phyloP scores from a whole-genome alignment of 2,888 invertebrate species.

The Corbicula japonica region DNA sequence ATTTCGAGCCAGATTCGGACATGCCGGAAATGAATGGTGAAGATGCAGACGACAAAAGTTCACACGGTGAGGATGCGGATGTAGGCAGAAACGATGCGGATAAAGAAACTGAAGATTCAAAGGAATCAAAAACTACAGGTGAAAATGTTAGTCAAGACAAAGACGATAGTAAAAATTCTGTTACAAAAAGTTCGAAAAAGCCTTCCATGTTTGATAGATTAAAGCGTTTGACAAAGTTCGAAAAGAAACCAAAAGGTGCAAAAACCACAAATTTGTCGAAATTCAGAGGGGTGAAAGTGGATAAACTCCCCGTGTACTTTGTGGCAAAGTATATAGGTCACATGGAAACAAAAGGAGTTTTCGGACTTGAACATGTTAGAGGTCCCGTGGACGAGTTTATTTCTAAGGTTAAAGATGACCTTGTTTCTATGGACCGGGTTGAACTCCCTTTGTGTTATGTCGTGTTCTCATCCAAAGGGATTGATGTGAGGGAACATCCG shows the following conservation, averaged over 20 bases:
- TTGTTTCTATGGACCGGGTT: conserved; percentile 73
- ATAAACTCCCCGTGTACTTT: conserved; percentile 85
- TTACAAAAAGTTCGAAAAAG: conserved; percentile 56
- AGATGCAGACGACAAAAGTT: conserved; percentile 57
- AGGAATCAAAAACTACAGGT: conserved; percentile 36
- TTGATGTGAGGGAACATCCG: conserved; percentile 81
- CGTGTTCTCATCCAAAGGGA: conserved; percentile 81
- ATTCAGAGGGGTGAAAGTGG: conserved; percentile 79
- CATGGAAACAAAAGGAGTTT: conserved; percentile 80
- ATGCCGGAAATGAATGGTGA: conserved; percentile 57
- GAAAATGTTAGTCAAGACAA: conserved; percentile 42
- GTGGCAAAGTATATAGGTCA: conserved; percentile 85
- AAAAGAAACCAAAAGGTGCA: conserved; percentile 66
- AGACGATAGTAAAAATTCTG: conserved; percentile 46
- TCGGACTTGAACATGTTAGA: conserved; percentile 83
- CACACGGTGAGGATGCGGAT: conserved; percentile 56
- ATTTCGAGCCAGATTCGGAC: conserved; percentile 65
- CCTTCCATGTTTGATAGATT: conserved; percentile 71
- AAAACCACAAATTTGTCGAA: conserved; percentile 67
- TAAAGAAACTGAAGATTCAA: conserved; percentile 38
- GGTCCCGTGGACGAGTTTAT: conserved; percentile 84
- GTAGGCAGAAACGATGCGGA: conserved; percentile 47
- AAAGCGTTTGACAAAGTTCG: conserved; percentile 76
- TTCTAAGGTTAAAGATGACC: conserved; percentile 75
- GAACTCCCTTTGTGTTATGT: conserved; percentile 84